Percentiles rank a stretch among this genome's conserved stretches.
Evolutionary conservation across 2,113 vertebrate genomes (phyloP).

Genomic region (Phylloscopus whistleri): DNA sequence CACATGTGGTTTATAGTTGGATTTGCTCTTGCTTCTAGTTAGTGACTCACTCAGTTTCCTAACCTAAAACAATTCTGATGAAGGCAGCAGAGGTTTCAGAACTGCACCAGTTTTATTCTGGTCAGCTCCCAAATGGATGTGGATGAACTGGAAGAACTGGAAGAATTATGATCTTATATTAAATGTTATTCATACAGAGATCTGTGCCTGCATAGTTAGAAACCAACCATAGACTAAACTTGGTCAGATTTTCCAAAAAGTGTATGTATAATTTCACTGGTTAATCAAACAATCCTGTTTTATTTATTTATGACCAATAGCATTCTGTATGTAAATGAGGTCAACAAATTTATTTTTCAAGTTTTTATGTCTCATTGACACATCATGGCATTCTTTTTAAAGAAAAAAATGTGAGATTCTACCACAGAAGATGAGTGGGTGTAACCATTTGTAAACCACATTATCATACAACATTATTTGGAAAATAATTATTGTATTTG

Average conservation of each 20-base stretch:
- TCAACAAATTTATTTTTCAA: neutral
- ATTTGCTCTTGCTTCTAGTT: conserved; percentile 4
- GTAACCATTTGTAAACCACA: neutral
- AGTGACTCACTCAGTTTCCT: neutral
- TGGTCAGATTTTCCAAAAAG: neutral
- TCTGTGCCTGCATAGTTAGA: neutral
- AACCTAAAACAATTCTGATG: neutral
- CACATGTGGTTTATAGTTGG: neutral
- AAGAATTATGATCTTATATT: neutral
- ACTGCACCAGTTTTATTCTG: neutral
- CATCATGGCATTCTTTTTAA: neutral
- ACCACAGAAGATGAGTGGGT: neutral
- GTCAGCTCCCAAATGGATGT: neutral
- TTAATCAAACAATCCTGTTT: neutral
- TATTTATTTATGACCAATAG: conserved; percentile 1
- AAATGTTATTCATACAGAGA: neutral
- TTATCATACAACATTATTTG: neutral
- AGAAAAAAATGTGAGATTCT: neutral
- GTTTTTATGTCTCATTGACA: neutral
- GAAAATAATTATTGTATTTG: neutral
- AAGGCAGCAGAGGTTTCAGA: neutral
- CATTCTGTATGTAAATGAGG: neutral
- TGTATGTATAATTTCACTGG: neutral
- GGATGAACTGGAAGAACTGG: neutral
- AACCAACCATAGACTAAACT: neutral